phyloP scores from a whole-genome alignment of 2,113 vertebrate genomes.

The Athene noctua region DNA sequence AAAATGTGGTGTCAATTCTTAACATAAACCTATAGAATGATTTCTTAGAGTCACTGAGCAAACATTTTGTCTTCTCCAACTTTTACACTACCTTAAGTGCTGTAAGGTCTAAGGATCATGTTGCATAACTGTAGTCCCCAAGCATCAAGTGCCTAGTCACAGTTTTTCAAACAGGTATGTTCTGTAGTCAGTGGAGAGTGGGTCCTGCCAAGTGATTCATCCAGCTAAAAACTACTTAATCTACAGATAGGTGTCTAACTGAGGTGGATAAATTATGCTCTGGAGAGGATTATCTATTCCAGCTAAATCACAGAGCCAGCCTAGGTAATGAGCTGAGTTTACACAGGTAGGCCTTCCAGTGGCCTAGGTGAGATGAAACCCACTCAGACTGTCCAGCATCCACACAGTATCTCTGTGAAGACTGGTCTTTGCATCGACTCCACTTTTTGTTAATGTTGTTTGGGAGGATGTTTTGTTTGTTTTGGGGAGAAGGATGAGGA shows the following conservation, averaged over 20 bases:
- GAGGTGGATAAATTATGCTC: background rate
- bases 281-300: background rate
- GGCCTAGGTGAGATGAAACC: background rate
- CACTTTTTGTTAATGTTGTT: accelerated
- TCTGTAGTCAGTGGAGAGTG: background rate
- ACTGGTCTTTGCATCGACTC: background rate
- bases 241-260: background rate
- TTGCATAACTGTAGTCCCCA: background rate
- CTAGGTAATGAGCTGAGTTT: background rate
- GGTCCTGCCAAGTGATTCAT: background rate
- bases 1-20: background rate
- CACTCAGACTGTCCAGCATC: background rate
- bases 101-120: background rate
- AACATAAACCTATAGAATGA: background rate
- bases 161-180: background rate
- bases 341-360: background rate
- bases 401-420: background rate
- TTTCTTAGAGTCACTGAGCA: background rate
- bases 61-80: background rate
- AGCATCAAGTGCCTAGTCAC: background rate
- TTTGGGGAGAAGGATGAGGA: background rate
- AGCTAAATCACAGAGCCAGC: background rate
- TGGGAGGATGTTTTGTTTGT: background rate
- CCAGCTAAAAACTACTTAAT: background rate
- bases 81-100: background rate